Evolutionary conservation across 2,888 invertebrate genomes (phyloP).

Genomic region (Ennomos erosarius): DNA sequence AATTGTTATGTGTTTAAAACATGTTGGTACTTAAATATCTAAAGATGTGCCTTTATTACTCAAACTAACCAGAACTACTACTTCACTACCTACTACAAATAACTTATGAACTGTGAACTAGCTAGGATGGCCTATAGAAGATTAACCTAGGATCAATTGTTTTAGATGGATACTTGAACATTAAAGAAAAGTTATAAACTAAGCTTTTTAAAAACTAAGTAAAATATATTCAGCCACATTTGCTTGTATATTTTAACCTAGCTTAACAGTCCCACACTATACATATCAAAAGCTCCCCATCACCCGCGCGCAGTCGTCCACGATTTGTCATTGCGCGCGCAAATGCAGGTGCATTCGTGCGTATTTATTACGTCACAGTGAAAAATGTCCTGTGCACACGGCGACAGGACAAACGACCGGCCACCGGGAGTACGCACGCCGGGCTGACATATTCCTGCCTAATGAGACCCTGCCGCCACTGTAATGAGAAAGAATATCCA

Average conservation of each 20-base stretch:
- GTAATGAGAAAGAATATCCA: slow-evolving; percentile 72
- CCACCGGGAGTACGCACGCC: slow-evolving; percentile 59
- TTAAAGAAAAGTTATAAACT: too few relatives aligned
- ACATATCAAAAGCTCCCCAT: slow-evolving; percentile 48
- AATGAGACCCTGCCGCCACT: slow-evolving; percentile 66
- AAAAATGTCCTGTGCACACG: slow-evolving; percentile 65
- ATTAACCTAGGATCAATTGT: too few relatives aligned
- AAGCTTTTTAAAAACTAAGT: too few relatives aligned
- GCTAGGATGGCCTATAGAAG: too few relatives aligned
- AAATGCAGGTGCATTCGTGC: slow-evolving; percentile 66
- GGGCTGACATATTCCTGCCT: slow-evolving; percentile 67
- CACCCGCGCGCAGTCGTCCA: slow-evolving; percentile 51
- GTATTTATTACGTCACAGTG: slow-evolving; percentile 67
- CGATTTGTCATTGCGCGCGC: slow-evolving; percentile 65
- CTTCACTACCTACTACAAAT: too few relatives aligned
- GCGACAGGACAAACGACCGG: slow-evolving; percentile 70
- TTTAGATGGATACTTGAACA: too few relatives aligned
- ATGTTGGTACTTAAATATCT: too few relatives aligned
- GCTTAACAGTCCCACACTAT: slow-evolving; percentile 15
- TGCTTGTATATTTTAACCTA: slow-evolving; percentile 7
- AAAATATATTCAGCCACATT: not conserved
- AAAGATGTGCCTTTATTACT: too few relatives aligned
- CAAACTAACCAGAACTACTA: too few relatives aligned
- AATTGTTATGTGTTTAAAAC: too few relatives aligned
- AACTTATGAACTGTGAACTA: too few relatives aligned